Conservation (phyloP, 2,113 vertebrate genomes). For the Pseudorasbora parva region DNA sequence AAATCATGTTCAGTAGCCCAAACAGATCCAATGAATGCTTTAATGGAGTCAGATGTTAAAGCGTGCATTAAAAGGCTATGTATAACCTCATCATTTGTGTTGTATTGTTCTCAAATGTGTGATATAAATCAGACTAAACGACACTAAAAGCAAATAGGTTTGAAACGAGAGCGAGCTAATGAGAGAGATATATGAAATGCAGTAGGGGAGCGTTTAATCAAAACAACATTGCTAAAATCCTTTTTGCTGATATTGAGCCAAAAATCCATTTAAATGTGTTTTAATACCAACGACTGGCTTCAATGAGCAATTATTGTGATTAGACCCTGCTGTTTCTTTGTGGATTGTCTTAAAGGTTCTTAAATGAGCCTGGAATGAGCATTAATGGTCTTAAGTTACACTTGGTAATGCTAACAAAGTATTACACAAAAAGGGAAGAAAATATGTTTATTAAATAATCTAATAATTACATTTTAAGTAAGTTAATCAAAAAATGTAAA, state of each 20-base stretch:
- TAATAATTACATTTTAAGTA: too few relatives aligned
- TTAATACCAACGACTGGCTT: constrained; percentile 33
- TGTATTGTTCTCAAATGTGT: background rate
- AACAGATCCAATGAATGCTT: background rate
- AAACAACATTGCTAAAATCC: constrained; percentile 26
- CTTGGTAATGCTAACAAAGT: background rate
- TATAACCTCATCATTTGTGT: background rate
- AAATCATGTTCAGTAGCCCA: constrained; percentile 13
- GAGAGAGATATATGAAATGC: constrained; percentile 15
- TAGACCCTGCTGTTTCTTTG: constrained; percentile 32
- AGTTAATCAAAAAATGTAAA: too few relatives aligned
- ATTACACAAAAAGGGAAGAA: background rate
- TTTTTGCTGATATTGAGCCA: constrained; percentile 26
- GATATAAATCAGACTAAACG: background rate
- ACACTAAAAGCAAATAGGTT: background rate
- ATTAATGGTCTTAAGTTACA: background rate
- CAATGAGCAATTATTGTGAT: constrained; percentile 30
- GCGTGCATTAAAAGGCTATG: background rate
- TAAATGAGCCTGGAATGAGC: background rate
- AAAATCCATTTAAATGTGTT: constrained; percentile 37
- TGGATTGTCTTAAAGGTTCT: background rate
- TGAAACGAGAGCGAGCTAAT: background rate
- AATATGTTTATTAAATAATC: background rate
- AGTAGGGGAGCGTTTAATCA: constrained; percentile 30
- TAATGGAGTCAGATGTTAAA: constrained; percentile 1